Evolutionary conservation across 2,888 invertebrate genomes (phyloP).

Genomic region (Mayetiola destructor): DNA sequence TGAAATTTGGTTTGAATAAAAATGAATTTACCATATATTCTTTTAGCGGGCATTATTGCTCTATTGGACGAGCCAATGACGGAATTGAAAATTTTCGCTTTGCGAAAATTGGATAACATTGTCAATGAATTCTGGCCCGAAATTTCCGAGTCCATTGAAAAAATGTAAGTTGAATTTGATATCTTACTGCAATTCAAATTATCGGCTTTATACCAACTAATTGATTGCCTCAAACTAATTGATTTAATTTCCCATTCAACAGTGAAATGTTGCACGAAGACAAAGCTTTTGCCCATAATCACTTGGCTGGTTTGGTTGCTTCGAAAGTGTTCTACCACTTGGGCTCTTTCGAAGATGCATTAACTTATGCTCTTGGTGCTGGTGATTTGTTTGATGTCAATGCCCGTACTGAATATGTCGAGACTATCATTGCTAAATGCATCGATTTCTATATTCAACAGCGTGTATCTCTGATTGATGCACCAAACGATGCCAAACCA

Average conservation of each 20-base stretch:
- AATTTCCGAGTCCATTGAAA: constrained; percentile 93
- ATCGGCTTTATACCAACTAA: not conserved
- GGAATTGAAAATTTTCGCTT: constrained; percentile 84
- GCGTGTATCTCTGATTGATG: constrained; percentile 57
- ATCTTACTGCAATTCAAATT: constrained; percentile 17
- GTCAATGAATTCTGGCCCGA: constrained; percentile 99
- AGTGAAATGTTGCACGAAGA: constrained; percentile 92
- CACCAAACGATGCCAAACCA: constrained; percentile 46
- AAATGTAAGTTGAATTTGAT: constrained; percentile 52
- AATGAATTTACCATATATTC: constrained; percentile 15
- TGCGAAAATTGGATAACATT: constrained; percentile 81
- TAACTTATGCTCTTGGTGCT: constrained; percentile 94
- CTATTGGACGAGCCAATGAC: constrained; percentile 87
- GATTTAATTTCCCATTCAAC: constrained; percentile 14
- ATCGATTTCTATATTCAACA: constrained; percentile 93
- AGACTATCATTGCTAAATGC: constrained; percentile 93
- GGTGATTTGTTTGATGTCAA: constrained; percentile 91
- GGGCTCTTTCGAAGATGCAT: constrained; percentile 90
- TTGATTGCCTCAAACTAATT: not conserved
- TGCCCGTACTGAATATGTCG: constrained; percentile 86
- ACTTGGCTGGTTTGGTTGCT: constrained; percentile 89
- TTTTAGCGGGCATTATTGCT: constrained; percentile 79
- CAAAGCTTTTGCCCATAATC: constrained; percentile 70
- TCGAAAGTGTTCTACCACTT: constrained; percentile 98
- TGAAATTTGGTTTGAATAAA: constrained; percentile 2